Base-by-base conservation (phyloP, 2,888 invertebrate species). In the Pyrocoelia pectoralis region DNA sequence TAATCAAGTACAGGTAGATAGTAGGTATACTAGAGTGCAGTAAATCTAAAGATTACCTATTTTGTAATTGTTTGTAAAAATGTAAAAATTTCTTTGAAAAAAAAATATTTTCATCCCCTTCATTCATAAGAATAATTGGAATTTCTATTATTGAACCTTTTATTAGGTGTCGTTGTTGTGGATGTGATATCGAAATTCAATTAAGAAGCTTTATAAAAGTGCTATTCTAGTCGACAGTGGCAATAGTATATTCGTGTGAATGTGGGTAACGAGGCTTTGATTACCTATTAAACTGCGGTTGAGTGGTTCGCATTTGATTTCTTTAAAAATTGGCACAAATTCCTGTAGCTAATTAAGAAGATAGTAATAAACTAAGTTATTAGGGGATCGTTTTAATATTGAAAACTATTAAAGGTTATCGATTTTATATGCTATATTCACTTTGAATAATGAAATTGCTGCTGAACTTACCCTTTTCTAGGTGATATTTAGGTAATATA, bases 161-260 rank as follows among this genome's bases (percentile, higher is more conserved):
- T 33, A 33, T 33, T 33, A n/a, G n/a, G 3, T 33, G 2, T 33
- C 33, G 33, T 33, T 33, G n/a, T 33, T 33, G 9, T n/a, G n/a
- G n/a, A 33, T 33, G n/a, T 33, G 8, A 33, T 33, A n/a, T 33
- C 33, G 33, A 33, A 33, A 33, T 33, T 33, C n/a, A 33, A 33
- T 33, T 33, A 33, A 33, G 33, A 33, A 33, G 33, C 33, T 33
- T 33, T 33, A 33, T 33, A 33, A 33, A 33, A 33, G 3, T n/a
- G 33, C 33, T 3, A 33, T 33, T 33, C 33, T n/a, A 33, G 8
- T 33, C 33, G 8, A 24, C 24, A 24, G 4, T 24, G 8, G 33
- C 33, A 33, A 33, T 33, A n/a, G 33, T n/a, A 33, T 33, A 33
- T 33, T 33, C 33, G 33, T n/a, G 33, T 33, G 33, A 33, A 33